These are phyloP conservation scores for rat (Rattus norvegicus) DNA, from an alignment of 2,113 vertebrate genomes.

Conservation along the genomic window GRCr8 NC_086035.1:72538001-72538500, in stretches of 20 bases:
- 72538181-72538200: not conserved
- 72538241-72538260: not conserved
- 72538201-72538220: no score
- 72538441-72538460: conserved; percentile 43
- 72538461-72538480: conserved; percentile 36
- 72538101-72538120: not conserved
- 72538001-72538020: no score
- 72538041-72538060: no score
- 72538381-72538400: not conserved
- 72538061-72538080: not conserved
- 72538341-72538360: not conserved
- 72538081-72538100: no score
- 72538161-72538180: not conserved
- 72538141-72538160: not conserved
- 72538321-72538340: conserved; percentile 3
- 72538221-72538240: not conserved
- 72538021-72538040: no score
- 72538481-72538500: conserved; percentile 49
- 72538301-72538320: not conserved
- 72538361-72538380: not conserved
- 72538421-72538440: not conserved
- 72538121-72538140: no score
- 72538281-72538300: not conserved
- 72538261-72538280: not conserved
- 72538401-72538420: not conserved